Evolutionary conservation across 2,797 vertebrate species (phyloP).

Genomic region (Myripristis jacobus): DNA sequence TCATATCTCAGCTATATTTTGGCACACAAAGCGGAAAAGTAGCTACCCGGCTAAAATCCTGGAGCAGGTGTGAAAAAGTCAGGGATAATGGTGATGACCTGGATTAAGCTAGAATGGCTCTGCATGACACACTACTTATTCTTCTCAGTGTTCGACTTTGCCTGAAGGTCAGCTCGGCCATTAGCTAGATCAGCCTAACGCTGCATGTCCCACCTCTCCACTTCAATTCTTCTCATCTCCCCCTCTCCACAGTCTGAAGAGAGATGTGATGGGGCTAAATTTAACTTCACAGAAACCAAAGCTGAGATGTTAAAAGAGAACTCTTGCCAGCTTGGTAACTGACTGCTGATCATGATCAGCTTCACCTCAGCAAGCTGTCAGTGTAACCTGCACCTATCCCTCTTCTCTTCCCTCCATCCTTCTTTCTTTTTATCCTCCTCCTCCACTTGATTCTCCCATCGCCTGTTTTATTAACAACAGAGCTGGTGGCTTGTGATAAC

Average conservation of each 20-base stretch:
- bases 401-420: constrained; percentile 50
- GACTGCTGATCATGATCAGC: constrained; percentile 66
- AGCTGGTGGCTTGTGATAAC: constrained; percentile 86
- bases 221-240: constrained; percentile 75
- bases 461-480: constrained; percentile 82
- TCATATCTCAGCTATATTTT: no score
- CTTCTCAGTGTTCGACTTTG: constrained; percentile 75
- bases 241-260: constrained; percentile 50
- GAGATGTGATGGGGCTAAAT: constrained; percentile 69
- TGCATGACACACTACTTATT: constrained; percentile 74
- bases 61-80: neutral
- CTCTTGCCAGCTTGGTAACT: constrained; percentile 62
- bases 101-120: constrained; percentile 69
- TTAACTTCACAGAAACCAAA: constrained; percentile 71
- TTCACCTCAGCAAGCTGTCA: constrained; percentile 65
- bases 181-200: constrained; percentile 78
- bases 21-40: neutral
- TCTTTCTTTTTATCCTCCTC: constrained; percentile 60
- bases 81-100: constrained; percentile 57
- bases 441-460: constrained; percentile 63
- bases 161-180: constrained; percentile 81
- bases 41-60: neutral
- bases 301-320: constrained; percentile 72
- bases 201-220: constrained; percentile 74
- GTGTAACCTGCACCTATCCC: constrained; percentile 58